These are phyloP conservation scores for Pinna nobilis DNA, from an alignment of 1,140 invertebrate species.

Conservation along the genomic window DNA sequence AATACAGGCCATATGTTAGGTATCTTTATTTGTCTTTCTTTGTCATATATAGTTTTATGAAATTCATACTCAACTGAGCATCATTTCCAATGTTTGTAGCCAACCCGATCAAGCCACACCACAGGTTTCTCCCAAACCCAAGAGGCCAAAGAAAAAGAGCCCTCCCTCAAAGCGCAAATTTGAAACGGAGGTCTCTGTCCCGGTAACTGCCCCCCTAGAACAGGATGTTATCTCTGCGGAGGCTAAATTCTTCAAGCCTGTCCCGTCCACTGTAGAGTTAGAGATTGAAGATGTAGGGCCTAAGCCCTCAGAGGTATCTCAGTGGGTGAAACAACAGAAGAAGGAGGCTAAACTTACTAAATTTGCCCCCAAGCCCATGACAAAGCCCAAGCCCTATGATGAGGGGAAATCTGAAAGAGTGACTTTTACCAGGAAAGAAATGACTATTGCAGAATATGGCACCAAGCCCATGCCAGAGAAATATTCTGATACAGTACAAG, in stretches of 20 bases:
- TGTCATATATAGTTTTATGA: background rate
- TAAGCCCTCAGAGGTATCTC: slow-evolving; percentile 14
- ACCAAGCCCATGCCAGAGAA: no score
- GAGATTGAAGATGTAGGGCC: slow-evolving; percentile 5
- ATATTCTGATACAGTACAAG: no score
- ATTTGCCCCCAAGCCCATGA: slow-evolving; percentile 6
- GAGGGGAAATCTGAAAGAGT: slow-evolving; percentile 2
- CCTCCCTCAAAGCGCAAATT: background rate
- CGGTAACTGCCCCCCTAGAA: slow-evolving; percentile 5
- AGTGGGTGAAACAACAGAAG: slow-evolving; percentile 1
- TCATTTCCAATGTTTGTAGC: background rate
- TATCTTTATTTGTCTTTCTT: background rate
- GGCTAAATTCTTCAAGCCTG: slow-evolving; percentile 3
- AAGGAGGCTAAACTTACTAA: background rate
- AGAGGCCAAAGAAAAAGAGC: slow-evolving; percentile 13
- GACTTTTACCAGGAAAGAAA: no score
- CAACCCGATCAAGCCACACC: background rate
- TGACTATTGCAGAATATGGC: no score
- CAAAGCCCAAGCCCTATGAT: background rate
- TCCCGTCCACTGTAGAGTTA: background rate
- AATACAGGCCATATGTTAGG: background rate
- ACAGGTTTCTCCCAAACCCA: slow-evolving; percentile 12
- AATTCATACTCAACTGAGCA: background rate
- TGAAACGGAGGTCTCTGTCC: slow-evolving; percentile 8
- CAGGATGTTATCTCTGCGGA: slow-evolving; percentile 28